Percentiles rank a stretch among this genome's conserved stretches.
Evolutionary conservation across 2,113 vertebrate genomes (phyloP).

Genomic region (Mormyrus iriodes): DNA sequence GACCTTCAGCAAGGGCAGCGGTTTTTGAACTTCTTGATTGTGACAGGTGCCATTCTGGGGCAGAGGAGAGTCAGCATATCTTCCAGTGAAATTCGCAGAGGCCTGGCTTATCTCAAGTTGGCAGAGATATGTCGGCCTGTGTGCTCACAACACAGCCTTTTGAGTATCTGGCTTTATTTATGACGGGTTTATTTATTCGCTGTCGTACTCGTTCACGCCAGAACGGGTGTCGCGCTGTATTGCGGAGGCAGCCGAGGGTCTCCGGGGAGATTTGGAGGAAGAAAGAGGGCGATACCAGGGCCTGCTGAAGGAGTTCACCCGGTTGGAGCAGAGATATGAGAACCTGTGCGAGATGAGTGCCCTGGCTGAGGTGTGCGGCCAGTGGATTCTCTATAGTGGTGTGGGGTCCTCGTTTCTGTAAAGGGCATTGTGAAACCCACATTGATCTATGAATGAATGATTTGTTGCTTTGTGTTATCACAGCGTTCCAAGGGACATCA

Average conservation of each 20-base stretch:
- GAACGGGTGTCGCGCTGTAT: conserved; percentile 40
- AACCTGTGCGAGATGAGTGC: conserved; percentile 63
- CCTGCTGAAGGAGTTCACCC: conserved; percentile 61
- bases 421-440: neutral
- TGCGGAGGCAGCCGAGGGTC: conserved; percentile 30
- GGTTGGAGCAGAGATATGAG: conserved; percentile 68
- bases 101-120: neutral
- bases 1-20: neutral
- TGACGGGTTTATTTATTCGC: neutral
- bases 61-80: neutral
- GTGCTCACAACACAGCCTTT: neutral
- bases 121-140: neutral
- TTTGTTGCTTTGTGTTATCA: neutral
- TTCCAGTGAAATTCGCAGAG: neutral
- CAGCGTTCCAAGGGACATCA: conserved; percentile 55
- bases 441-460: neutral
- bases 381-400: neutral
- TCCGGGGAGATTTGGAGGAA: conserved; percentile 61
- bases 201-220: conserved; percentile 25
- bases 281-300: conserved; percentile 60
- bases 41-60: neutral
- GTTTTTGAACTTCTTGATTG: neutral
- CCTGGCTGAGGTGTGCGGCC: conserved; percentile 55
- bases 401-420: neutral
- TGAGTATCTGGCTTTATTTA: neutral